These are phyloP conservation scores for mouse (Mus musculus) DNA, from an alignment of 2,113 vertebrate species.

Conservation along the genomic window DNA sequence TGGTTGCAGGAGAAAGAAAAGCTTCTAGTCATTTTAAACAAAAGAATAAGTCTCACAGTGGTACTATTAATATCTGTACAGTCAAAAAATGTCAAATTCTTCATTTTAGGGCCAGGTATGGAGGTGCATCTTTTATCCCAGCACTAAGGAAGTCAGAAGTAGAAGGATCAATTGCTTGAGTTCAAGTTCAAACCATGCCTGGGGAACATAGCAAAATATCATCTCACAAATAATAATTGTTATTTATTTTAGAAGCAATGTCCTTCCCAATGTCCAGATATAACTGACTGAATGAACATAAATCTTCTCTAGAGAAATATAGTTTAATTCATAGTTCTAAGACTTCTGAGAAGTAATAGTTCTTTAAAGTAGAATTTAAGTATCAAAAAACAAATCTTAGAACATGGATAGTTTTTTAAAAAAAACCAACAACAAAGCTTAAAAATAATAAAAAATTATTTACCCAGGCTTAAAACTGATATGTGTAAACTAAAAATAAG, in stretches of 20 bases:
- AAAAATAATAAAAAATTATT: conserved; percentile 22
- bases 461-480: not conserved
- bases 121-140: not conserved
- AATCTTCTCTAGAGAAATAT: conserved; percentile 43
- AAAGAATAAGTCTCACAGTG: not conserved
- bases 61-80: not conserved
- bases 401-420: not conserved
- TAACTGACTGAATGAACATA: conserved; percentile 23
- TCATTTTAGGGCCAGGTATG: not conserved
- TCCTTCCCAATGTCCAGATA: not conserved
- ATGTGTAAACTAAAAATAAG: not conserved
- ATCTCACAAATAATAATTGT: not conserved
- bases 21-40: not conserved
- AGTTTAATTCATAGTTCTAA: conserved; percentile 7
- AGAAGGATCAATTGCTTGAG: not conserved
- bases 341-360: conserved; percentile 38
- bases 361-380: conserved; percentile 32
- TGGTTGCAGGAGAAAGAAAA: not conserved
- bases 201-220: not conserved
- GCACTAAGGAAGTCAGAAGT: not conserved
- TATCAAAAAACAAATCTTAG: conserved; percentile 27
- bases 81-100: not conserved
- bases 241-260: conserved; percentile 46
- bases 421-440: not conserved
- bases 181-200: not conserved